Conservation (phyloP, 2,888 invertebrate species). For the Athrips mouffetella region DNA sequence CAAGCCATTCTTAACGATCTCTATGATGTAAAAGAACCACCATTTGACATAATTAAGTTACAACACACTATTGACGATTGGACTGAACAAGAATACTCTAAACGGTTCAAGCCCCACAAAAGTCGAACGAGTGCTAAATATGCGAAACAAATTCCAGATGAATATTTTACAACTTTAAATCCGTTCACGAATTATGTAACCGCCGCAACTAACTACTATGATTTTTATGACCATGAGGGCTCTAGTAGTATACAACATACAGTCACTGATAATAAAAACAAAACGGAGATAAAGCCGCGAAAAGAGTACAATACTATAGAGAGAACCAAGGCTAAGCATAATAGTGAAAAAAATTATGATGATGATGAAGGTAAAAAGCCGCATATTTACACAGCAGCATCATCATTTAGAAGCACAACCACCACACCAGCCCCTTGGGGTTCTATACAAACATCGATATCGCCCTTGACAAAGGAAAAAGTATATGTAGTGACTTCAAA, state of each 20-base stretch:
- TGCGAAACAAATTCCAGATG: constrained; percentile 87
- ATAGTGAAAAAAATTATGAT: constrained; percentile 45
- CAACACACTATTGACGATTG: constrained; percentile 92
- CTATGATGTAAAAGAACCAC: constrained; percentile 71
- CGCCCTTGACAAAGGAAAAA: constrained; percentile 87
- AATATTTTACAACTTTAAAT: constrained; percentile 83
- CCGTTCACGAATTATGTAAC: constrained; percentile 54
- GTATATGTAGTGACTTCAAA: constrained; percentile 91
- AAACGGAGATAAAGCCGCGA: constrained; percentile 33
- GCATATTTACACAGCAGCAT: constrained; percentile 63
- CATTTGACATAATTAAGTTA: constrained; percentile 84
- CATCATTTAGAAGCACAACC: constrained; percentile 57
- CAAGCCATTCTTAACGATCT: constrained; percentile 53
- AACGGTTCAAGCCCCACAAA: constrained; percentile 67
- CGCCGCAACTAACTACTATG: constrained; percentile 51
- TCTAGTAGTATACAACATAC: constrained; percentile 67
- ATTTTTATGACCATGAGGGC: constrained; percentile 68
- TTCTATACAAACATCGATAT: constrained; percentile 82
- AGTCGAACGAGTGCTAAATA: constrained; percentile 77
- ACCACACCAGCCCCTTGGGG: constrained; percentile 80
- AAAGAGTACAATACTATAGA: constrained; percentile 62
- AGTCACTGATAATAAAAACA: constrained; percentile 48
- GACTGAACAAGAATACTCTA: constrained; percentile 87
- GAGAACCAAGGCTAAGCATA: constrained; percentile 44
- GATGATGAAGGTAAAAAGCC: constrained; percentile 49